phyloP scores from a whole-genome alignment of 2,113 vertebrate genomes.

The Plectropomus leopardus region DNA sequence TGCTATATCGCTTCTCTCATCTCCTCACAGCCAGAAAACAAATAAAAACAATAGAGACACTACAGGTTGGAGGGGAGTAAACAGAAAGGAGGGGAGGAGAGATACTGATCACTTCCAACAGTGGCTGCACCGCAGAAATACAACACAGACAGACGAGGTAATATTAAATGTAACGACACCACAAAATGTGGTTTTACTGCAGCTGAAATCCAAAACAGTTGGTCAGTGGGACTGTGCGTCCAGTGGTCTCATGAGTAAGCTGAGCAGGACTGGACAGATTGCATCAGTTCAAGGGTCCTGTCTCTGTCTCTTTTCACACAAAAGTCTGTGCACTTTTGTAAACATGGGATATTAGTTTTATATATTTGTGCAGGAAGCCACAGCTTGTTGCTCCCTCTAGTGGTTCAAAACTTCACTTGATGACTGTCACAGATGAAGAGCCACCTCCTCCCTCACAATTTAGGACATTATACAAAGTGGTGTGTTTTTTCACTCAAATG shows the following conservation, averaged over 20 bases:
- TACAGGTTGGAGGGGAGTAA: conserved; percentile 57
- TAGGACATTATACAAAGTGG: background rate
- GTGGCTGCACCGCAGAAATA: conserved; percentile 28
- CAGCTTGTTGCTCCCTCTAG: conserved; percentile 51
- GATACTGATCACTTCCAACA: conserved; percentile 42
- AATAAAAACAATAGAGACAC: conserved; percentile 58
- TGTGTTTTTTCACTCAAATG: background rate
- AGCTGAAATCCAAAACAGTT: conserved; percentile 26
- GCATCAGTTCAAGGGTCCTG: background rate
- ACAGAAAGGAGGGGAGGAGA: conserved; percentile 43
- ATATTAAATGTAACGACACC: conserved; percentile 35
- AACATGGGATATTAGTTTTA: conserved; percentile 11
- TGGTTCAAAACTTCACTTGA: conserved; percentile 33
- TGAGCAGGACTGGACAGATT: background rate
- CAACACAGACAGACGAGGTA: conserved; percentile 21
- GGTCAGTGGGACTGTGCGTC: background rate
- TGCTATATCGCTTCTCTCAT: conserved; percentile 51
- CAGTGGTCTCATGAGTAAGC: background rate
- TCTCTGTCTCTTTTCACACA: background rate
- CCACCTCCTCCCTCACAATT: background rate
- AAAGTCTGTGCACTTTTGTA: background rate
- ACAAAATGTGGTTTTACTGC: conserved; percentile 21
- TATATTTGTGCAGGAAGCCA: conserved; percentile 1
- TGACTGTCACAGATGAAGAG: background rate
- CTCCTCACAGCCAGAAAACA: conserved; percentile 57